Evolutionary conservation across 2,113 vertebrate genomes (phyloP).

Genomic region (Terrapene triunguis): DNA sequence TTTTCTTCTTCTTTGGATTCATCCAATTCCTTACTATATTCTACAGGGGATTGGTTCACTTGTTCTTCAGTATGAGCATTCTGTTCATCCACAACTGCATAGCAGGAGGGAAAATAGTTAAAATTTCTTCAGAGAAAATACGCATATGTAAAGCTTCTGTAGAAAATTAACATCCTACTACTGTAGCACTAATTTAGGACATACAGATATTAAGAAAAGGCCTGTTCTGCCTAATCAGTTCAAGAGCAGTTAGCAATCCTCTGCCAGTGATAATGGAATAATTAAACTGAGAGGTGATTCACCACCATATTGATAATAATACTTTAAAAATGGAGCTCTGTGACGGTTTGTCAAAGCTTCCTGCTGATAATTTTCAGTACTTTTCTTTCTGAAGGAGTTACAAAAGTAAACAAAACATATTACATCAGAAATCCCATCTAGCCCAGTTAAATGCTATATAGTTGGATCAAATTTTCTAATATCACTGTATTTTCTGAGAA

Average conservation of each 20-base stretch:
- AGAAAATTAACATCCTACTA: not conserved
- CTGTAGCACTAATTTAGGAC: not conserved
- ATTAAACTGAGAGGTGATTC: not conserved
- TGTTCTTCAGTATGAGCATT: slow-evolving; percentile 87
- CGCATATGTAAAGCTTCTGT: not conserved
- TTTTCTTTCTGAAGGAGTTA: not conserved
- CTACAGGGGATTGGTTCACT: slow-evolving; percentile 82
- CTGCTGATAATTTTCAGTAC: not conserved
- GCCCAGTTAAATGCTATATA: not conserved
- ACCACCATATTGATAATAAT: not conserved
- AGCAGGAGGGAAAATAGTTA: slow-evolving; percentile 12
- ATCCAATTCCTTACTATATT: slow-evolving; percentile 89
- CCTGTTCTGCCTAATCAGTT: not conserved
- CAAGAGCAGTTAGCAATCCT: not conserved
- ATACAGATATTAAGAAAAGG: not conserved
- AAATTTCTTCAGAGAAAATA: not conserved
- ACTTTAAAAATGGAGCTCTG: not conserved
- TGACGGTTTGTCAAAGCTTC: not conserved
- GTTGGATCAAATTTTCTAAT: not conserved
- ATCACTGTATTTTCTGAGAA: not conserved
- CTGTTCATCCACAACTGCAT: slow-evolving; percentile 93
- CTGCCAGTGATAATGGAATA: not conserved
- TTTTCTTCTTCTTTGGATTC: slow-evolving; percentile 92
- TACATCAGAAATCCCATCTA: not conserved
- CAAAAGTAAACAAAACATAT: not conserved